These are phyloP conservation scores for Dolomedes plantarius DNA, from an alignment of 2,888 invertebrate species.

Conservation along the genomic window DNA sequence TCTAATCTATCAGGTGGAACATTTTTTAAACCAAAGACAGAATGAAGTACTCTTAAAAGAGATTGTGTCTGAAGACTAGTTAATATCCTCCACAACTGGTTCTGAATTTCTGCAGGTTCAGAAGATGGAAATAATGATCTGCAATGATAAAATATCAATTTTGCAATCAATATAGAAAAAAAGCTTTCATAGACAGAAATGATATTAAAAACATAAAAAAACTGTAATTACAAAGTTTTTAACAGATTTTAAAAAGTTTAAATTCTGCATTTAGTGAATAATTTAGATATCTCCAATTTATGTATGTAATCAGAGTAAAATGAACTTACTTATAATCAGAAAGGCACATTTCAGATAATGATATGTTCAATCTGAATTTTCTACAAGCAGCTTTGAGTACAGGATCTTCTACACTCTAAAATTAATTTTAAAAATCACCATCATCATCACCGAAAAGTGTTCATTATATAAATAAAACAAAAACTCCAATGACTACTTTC, in stretches of 20 bases:
- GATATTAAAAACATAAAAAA: too few relatives aligned
- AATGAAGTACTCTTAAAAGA: slow-evolving; percentile 42
- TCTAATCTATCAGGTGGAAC: slow-evolving; percentile 23
- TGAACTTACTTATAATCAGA: slow-evolving; percentile 33
- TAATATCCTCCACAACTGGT: slow-evolving; percentile 49
- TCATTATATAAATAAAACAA: too few relatives aligned
- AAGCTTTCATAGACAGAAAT: too few relatives aligned
- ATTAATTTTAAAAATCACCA: too few relatives aligned
- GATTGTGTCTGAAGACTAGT: slow-evolving; percentile 46
- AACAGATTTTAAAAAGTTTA: too few relatives aligned
- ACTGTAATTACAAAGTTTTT: too few relatives aligned
- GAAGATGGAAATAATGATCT: slow-evolving; percentile 23
- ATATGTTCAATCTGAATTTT: slow-evolving; percentile 43
- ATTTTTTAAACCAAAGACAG: slow-evolving; percentile 54
- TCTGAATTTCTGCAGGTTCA: slow-evolving; percentile 31
- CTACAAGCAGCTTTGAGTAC: slow-evolving; percentile 24
- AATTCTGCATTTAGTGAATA: too few relatives aligned
- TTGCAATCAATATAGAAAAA: too few relatives aligned
- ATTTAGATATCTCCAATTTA: too few relatives aligned
- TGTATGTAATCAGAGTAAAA: too few relatives aligned
- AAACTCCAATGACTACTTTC: too few relatives aligned
- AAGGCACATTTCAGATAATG: slow-evolving; percentile 49
- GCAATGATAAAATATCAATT: slow-evolving; percentile 29
- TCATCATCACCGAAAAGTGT: too few relatives aligned
- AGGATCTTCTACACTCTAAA: slow-evolving; percentile 37